Percentiles rank a stretch among this genome's conserved stretches.
Evolutionary conservation across 2,888 invertebrate species (phyloP).

Genomic region (Gonocerus acuteangulatus): DNA sequence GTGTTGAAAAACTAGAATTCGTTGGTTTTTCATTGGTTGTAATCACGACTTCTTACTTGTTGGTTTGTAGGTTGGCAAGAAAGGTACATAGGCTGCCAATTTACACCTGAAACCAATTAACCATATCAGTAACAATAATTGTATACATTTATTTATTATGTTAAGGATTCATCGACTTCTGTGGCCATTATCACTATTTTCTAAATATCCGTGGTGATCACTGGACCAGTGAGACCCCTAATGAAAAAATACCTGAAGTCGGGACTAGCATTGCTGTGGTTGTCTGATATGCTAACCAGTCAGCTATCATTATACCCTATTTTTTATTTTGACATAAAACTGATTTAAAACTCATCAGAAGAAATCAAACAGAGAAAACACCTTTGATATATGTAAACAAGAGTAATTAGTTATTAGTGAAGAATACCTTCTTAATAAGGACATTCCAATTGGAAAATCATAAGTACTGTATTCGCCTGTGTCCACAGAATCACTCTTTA

Average conservation of each 20-base stretch:
- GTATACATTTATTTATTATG: no score
- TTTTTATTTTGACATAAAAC: no score
- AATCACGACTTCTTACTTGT: conserved; percentile 7
- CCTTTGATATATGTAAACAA: no score
- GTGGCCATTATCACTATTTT: no score
- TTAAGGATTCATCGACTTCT: no score
- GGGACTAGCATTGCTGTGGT: no score
- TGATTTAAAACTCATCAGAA: no score
- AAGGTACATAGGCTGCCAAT: conserved; percentile 61
- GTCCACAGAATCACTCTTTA: conserved; percentile 42
- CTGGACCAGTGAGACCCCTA: no score
- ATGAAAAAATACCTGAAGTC: neutral
- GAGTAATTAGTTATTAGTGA: neutral
- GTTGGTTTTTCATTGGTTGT: neutral
- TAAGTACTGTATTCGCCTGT: conserved; percentile 50
- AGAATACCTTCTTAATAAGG: conserved; percentile 50
- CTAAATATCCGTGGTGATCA: no score
- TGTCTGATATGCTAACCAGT: no score
- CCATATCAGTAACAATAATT: conserved; percentile 9
- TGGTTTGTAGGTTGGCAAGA: conserved; percentile 60
- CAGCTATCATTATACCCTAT: no score
- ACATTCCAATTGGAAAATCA: conserved; percentile 66
- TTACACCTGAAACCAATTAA: conserved; percentile 49
- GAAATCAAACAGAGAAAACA: no score
- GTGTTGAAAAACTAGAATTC: neutral